These are phyloP conservation scores for Labrus mixtus DNA, from an alignment of 2,113 vertebrate genomes.

Conservation along the genomic window DNA sequence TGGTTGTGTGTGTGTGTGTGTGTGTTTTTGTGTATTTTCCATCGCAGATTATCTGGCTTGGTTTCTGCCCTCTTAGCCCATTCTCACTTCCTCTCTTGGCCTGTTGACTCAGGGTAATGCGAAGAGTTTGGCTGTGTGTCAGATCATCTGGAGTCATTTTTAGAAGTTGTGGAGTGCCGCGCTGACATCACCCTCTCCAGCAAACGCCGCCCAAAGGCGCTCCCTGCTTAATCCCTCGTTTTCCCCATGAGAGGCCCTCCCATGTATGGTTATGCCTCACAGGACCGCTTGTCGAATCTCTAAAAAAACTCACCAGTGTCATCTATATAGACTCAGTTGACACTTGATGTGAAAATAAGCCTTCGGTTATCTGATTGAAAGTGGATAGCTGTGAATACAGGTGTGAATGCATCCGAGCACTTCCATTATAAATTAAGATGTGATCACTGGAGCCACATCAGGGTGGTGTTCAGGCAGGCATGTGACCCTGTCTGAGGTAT, in stretches of 20 bases:
- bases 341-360: conserved; percentile 2
- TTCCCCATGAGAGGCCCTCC: conserved; percentile 29
- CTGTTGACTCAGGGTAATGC: conserved; percentile 77
- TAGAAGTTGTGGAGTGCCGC: conserved; percentile 57
- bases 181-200: conserved; percentile 56
- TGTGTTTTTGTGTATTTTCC: conserved; percentile 20
- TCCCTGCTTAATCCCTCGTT: conserved; percentile 53
- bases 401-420: conserved; percentile 55
- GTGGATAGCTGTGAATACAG: conserved; percentile 59
- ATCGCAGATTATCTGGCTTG: conserved; percentile 37
- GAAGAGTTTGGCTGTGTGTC: conserved; percentile 65
- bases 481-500: conserved; percentile 43
- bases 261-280: conserved; percentile 43
- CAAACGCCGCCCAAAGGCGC: conserved; percentile 28
- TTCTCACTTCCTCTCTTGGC: conserved; percentile 34
- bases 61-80: conserved; percentile 54
- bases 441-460: conserved; percentile 10
- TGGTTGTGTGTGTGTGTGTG: not conserved
- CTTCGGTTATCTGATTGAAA: conserved; percentile 49
- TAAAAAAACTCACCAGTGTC: conserved; percentile 12
- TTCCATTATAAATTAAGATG: conserved; percentile 29
- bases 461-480: conserved; percentile 9
- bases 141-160: conserved; percentile 76
- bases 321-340: conserved; percentile 13
- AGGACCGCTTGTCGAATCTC: conserved; percentile 4